These are phyloP conservation scores for Struthidea cinerea DNA, from an alignment of 2,113 vertebrate genomes.

Conservation along the genomic window DNA sequence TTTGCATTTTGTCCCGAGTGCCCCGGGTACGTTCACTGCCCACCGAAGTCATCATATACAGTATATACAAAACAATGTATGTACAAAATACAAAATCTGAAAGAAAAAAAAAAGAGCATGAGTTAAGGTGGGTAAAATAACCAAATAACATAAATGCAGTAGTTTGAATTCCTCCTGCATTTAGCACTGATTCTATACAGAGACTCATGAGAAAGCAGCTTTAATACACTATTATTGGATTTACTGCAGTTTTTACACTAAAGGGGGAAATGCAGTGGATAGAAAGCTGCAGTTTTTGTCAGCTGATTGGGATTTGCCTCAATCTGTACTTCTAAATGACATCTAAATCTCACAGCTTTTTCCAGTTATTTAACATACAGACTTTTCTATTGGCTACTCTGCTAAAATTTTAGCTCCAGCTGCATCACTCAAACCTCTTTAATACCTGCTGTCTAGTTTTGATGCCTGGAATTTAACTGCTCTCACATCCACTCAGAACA, in stretches of 20 bases:
- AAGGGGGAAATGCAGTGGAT: background rate
- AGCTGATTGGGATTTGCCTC: background rate
- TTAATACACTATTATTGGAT: background rate
- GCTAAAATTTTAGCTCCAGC: background rate
- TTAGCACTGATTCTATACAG: background rate
- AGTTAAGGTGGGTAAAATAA: background rate
- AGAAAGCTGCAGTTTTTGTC: background rate
- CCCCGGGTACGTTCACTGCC: constrained; percentile 88
- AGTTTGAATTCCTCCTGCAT: background rate
- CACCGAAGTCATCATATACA: constrained; percentile 99
- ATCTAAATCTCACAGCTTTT: background rate
- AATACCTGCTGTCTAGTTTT: background rate
- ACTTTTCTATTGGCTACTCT: background rate
- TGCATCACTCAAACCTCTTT: background rate
- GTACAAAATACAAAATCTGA: constrained; percentile 99
- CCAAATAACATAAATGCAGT: background rate
- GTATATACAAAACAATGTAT: constrained; percentile 99
- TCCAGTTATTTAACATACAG: background rate
- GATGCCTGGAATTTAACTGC: background rate
- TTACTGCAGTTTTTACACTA: background rate
- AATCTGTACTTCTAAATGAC: background rate
- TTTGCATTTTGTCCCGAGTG: constrained; percentile 86
- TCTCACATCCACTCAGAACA: background rate
- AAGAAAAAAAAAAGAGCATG: background rate
- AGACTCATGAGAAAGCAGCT: background rate